phyloP scores from a whole-genome alignment of 2,797 vertebrate species.

The Paedocypris micromegethes region DNA sequence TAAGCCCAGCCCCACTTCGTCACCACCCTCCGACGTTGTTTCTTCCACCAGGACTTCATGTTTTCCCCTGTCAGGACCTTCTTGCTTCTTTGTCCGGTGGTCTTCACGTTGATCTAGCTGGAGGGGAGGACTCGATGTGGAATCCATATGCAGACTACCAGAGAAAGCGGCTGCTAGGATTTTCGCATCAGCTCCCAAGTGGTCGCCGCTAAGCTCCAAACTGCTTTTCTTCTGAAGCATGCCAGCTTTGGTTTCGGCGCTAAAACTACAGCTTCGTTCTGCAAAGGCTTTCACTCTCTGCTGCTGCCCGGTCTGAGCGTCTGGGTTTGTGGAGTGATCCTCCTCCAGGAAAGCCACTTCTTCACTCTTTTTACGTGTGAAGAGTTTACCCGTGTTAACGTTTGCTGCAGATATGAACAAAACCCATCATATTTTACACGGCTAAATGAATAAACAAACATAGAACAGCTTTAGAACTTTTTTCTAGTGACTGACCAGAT shows the following conservation, averaged over 20 bases:
- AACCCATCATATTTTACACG: neutral
- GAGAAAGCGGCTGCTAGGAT: constrained; percentile 85
- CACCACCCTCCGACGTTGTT: constrained; percentile 46
- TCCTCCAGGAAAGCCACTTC: constrained; percentile 66
- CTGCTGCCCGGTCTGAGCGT: constrained; percentile 55
- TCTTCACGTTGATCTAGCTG: constrained; percentile 17
- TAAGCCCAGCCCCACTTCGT: constrained; percentile 55
- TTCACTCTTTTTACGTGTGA: constrained; percentile 70
- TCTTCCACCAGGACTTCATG: constrained; percentile 2
- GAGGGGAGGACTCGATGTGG: constrained; percentile 1
- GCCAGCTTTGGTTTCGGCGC: constrained; percentile 82
- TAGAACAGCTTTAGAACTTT: no score
- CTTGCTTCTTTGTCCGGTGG: neutral
- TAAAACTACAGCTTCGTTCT: constrained; percentile 94
- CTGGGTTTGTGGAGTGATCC: constrained; percentile 47
- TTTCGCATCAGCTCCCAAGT: constrained; percentile 93
- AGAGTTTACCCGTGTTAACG: constrained; percentile 64
- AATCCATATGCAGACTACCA: constrained; percentile 59
- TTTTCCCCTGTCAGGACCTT: constrained; percentile 32
- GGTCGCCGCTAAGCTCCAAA: constrained; percentile 77
- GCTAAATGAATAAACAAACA: neutral
- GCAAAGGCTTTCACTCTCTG: constrained; percentile 82
- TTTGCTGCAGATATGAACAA: constrained; percentile 14
- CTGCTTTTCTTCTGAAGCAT: constrained; percentile 86
- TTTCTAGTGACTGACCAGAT: constrained; percentile 55